These are phyloP conservation scores for Sabatieria punctata DNA, from an alignment of 2,888 invertebrate genomes.

Conservation along the genomic window DNA sequence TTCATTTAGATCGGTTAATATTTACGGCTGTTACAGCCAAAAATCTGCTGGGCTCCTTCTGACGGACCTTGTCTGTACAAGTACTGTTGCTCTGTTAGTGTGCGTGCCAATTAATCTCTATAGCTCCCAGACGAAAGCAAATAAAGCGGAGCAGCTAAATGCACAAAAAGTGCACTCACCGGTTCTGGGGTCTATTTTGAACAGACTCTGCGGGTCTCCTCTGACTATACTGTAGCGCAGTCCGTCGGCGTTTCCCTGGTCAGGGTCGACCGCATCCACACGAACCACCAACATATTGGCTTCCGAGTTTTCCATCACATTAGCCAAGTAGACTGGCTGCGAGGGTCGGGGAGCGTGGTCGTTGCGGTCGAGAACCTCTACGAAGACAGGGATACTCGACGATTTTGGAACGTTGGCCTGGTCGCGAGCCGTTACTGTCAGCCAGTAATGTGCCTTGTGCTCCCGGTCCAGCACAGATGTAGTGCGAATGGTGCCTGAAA, in stretches of 20 bases:
- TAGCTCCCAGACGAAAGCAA: no score
- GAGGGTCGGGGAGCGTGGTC: constrained; percentile 82
- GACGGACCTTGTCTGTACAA: no score
- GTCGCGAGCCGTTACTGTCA: constrained; percentile 81
- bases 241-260: constrained; percentile 39
- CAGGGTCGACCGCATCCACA: constrained; percentile 46
- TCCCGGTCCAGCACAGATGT: constrained; percentile 72
- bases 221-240: constrained; percentile 57
- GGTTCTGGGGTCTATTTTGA: constrained; percentile 61
- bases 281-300: constrained; percentile 53
- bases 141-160: no score
- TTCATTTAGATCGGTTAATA: no score
- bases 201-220: constrained; percentile 78
- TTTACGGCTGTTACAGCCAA: no score
- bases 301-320: constrained; percentile 56
- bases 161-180: constrained; percentile 43
- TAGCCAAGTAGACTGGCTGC: constrained; percentile 64
- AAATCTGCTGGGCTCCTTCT: no score
- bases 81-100: no score
- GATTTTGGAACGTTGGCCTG: constrained; percentile 54
- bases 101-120: no score
- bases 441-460: constrained; percentile 69
- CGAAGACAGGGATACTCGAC: constrained; percentile 17
- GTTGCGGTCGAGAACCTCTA: constrained; percentile 70
- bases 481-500: constrained; percentile 64